phyloP scores from a whole-genome alignment of 2,797 vertebrate species.

The Paratrypauchen microcephalus region DNA sequence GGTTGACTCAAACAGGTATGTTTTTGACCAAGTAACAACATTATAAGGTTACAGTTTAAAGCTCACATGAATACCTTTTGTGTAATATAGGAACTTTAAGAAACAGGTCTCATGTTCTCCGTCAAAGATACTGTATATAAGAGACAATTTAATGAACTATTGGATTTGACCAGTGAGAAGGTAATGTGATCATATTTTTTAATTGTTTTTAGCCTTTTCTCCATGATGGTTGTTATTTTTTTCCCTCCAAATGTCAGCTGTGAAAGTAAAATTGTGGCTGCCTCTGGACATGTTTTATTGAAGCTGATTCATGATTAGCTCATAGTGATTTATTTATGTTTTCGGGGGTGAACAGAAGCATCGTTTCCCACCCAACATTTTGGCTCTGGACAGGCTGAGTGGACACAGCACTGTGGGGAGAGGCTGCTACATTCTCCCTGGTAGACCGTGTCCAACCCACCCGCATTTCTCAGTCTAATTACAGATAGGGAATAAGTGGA shows the following conservation, averaged over 20 bases:
- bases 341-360: constrained; percentile 72
- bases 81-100: no score
- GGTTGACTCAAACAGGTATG: no score
- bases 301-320: constrained; percentile 75
- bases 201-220: no score
- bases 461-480: constrained; percentile 72
- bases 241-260: constrained; percentile 54
- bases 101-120: no score
- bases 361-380: constrained; percentile 79
- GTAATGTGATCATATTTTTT: no score
- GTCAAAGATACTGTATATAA: no score
- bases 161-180: no score
- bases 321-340: constrained; percentile 82
- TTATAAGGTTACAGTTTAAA: no score
- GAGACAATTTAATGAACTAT: no score
- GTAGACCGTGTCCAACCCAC: constrained; percentile 64
- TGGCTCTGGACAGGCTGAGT: constrained; percentile 67
- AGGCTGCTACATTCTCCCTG: constrained; percentile 60
- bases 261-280: constrained; percentile 51
- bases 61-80: no score
- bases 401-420: constrained; percentile 61
- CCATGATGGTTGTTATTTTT: constrained; percentile 31
- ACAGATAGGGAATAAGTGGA: constrained; percentile 64
- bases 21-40: no score
- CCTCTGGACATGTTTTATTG: constrained; percentile 33